A percentile compares a stretch with the other conserved stretches of the same genome.
Evolutionary conservation across 2,797 vertebrate genomes (phyloP).

Genomic region (Lacerta agilis): DNA sequence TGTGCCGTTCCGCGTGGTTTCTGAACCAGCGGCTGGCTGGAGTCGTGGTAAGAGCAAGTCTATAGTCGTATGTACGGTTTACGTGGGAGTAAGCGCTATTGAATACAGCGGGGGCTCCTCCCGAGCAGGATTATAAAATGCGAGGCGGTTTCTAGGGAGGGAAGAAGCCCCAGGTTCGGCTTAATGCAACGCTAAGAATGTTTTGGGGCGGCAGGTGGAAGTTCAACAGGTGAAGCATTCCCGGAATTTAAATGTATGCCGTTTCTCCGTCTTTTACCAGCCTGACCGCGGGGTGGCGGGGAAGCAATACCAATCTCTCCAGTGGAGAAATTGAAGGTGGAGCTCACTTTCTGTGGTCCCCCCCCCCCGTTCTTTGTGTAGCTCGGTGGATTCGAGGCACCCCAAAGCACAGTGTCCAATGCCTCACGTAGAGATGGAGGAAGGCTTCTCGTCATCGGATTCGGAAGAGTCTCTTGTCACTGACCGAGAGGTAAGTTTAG

Average conservation of each 20-base stretch:
- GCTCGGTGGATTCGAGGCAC: background rate
- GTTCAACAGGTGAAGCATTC: background rate
- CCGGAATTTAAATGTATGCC: background rate
- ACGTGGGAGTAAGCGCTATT: too few species aligned
- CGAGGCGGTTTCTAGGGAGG: too few species aligned
- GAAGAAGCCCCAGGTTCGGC: too few species aligned
- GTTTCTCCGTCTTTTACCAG: too few species aligned
- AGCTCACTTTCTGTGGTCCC: background rate
- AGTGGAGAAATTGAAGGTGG: too few species aligned
- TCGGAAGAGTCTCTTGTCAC: slow-evolving; percentile 72
- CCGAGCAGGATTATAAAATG: too few species aligned
- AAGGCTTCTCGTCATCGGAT: slow-evolving; percentile 55
- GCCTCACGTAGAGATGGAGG: slow-evolving; percentile 27
- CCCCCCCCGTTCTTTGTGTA: background rate
- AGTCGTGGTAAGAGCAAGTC: background rate
- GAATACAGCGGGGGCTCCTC: background rate
- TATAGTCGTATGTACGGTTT: background rate
- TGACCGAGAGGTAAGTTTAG: slow-evolving; percentile 75
- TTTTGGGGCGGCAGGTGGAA: background rate
- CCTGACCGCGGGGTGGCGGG: too few species aligned
- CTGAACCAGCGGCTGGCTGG: accelerated
- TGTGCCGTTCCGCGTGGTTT: background rate
- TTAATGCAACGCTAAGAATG: background rate
- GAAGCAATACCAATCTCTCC: too few species aligned
- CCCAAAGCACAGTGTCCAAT: background rate